A percentile compares a stretch with the other conserved stretches of the same genome.
These are phyloP conservation scores for Crotalus tigris DNA, from an alignment of 2,113 vertebrate species.

Conservation along the genomic window DNA sequence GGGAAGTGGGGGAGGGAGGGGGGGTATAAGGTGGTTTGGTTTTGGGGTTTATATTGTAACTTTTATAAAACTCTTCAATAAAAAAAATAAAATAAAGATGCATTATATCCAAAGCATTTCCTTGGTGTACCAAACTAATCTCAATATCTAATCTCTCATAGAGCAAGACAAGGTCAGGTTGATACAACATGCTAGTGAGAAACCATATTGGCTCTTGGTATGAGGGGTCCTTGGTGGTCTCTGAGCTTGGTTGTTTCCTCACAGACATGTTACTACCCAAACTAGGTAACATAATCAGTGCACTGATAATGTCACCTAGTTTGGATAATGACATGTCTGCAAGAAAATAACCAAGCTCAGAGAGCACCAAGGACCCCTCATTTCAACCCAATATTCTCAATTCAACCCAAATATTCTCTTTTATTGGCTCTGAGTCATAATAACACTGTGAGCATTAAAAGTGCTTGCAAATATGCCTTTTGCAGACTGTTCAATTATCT, in stretches of 20 bases:
- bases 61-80: too few species aligned
- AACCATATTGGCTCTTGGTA: background rate
- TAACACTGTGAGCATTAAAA: background rate
- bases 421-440: background rate
- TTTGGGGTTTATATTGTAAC: too few species aligned
- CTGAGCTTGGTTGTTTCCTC: background rate
- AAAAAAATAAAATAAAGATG: background rate
- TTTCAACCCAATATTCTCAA: background rate
- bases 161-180: background rate
- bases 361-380: background rate
- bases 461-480: background rate
- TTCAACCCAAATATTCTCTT: background rate
- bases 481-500: background rate
- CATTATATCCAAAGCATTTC: background rate
- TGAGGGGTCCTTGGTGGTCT: background rate
- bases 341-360: background rate
- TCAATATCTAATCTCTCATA: background rate
- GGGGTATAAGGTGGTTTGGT: too few species aligned
- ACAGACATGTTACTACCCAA: background rate
- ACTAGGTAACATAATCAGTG: too few species aligned
- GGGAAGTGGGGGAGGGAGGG: too few species aligned
- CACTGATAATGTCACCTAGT: too few species aligned
- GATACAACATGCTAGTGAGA: background rate
- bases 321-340: too few species aligned
- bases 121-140: background rate